Percentiles rank a stretch among this genome's conserved stretches.
These are phyloP conservation scores for Bruchidius siliquastri DNA, from an alignment of 2,888 invertebrate species.

Conservation along the genomic window DNA sequence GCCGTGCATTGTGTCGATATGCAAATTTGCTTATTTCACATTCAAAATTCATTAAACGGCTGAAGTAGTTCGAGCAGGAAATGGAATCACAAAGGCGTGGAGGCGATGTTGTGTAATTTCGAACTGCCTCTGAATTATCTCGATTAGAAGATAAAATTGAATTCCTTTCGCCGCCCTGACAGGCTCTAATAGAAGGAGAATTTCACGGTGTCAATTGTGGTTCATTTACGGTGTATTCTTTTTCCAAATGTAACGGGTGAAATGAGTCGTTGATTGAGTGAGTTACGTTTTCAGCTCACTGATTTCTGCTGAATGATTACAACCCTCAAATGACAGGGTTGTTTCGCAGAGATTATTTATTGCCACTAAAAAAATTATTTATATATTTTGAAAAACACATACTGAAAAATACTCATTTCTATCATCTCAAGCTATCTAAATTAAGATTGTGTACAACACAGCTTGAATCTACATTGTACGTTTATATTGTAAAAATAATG, in stretches of 20 bases:
- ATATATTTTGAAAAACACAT: too few relatives aligned
- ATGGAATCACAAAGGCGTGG: neutral
- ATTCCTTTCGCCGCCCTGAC: neutral
- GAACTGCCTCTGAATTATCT: neutral
- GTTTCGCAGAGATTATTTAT: too few relatives aligned
- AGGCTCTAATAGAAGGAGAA: neutral
- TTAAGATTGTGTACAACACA: too few relatives aligned
- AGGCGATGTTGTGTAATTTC: neutral
- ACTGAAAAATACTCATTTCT: too few relatives aligned
- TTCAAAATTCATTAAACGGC: neutral
- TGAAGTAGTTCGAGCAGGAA: neutral
- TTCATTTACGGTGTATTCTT: neutral
- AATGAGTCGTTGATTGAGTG: too few relatives aligned
- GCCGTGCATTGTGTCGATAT: neutral
- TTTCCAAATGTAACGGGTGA: neutral
- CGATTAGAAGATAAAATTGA: neutral
- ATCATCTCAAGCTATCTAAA: too few relatives aligned
- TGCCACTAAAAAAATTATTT: too few relatives aligned
- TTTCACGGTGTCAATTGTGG: neutral
- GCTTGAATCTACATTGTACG: too few relatives aligned
- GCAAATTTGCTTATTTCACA: neutral
- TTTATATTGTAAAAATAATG: too few relatives aligned
- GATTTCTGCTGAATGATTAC: too few relatives aligned
- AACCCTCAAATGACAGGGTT: too few relatives aligned
- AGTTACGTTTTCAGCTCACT: too few relatives aligned